Evolutionary conservation across 2,113 vertebrate species (phyloP), one percentile per base, ranked within the genome.

Genomic region (Illadopsis cleaveri): DNA sequence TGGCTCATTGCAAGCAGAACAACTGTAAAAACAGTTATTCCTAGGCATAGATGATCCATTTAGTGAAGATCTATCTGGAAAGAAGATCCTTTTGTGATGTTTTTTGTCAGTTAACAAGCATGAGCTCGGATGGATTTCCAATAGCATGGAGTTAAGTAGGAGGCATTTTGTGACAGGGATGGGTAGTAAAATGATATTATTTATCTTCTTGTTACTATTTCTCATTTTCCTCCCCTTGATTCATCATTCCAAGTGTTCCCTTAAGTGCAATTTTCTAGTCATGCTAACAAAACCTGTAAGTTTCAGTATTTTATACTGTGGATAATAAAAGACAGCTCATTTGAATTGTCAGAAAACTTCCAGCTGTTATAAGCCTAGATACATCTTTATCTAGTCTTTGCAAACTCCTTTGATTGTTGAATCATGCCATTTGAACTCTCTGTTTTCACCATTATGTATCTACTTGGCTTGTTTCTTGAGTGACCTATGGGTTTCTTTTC

Each of bases 71-170:
- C 57, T 72, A 50, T 30, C 64, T 78, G 45, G 25, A 73, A 91
- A 92, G 16, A 91, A 25, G 37, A 56, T 62, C 7, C 25, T 28
- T 68, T 22, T n/a, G 21, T 84, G 24, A 8, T 37, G 37, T 44
- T 87, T 95, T 94, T 92, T 79, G 14, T 45, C 80, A 62, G 14
- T 73, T 50, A 76, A 40, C 10, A 88, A 87, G 86, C 38, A 84
- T 23, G 31, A 84, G 14, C 31, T 91, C 6, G 3, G 20, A 53
- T 69, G 31, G n/a, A 69, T 87, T 93, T 91, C 61, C 31, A 84
- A 24, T 31, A 42, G 7, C 19, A 64, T 58, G 30, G 47, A 81
- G 40, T 85, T 68, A 38, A 50, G 40, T 8, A 70, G 35, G 13
- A 94, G 44, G n/a, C 4, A 53, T 75, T 94, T 89, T 84, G 44